These are phyloP conservation scores for Caenorhabditis sp. DNA, from an alignment of 2,888 invertebrate species.

Conservation along the genomic window DNA sequence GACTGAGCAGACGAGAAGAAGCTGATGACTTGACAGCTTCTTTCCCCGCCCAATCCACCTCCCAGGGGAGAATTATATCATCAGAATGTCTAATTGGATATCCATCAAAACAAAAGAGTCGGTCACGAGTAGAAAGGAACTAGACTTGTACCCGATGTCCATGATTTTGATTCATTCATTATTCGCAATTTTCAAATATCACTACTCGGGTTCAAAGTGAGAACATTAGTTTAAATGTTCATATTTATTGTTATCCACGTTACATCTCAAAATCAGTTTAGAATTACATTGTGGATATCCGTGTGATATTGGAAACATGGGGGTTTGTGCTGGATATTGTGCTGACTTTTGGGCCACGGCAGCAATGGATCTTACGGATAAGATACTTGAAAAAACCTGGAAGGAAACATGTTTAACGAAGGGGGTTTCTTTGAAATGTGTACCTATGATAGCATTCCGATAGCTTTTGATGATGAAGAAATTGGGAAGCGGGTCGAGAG, in stretches of 20 bases:
- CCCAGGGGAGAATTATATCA: background rate
- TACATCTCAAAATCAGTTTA: background rate
- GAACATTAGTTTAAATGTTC: too few species aligned
- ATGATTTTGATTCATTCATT: too few species aligned
- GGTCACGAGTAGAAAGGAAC: background rate
- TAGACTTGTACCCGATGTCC: background rate
- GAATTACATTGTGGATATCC: background rate
- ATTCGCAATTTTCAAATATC: too few species aligned
- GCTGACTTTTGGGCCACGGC: background rate
- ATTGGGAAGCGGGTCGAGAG: slow-evolving; percentile 33
- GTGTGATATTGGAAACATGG: background rate
- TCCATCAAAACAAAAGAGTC: background rate
- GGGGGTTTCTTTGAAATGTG: background rate
- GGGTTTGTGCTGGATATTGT: background rate
- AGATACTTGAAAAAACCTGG: background rate
- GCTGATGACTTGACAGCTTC: background rate
- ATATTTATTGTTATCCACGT: too few species aligned
- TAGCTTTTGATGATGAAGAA: slow-evolving; percentile 39
- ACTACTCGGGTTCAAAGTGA: too few species aligned
- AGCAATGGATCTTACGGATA: background rate
- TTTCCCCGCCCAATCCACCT: background rate
- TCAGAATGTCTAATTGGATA: background rate
- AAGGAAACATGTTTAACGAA: too few species aligned
- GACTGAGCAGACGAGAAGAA: background rate
- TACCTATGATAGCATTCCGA: slow-evolving; percentile 10